These are phyloP conservation scores for Scaptomyza flava DNA, from an alignment of 2,888 invertebrate genomes.

Conservation along the genomic window DNA sequence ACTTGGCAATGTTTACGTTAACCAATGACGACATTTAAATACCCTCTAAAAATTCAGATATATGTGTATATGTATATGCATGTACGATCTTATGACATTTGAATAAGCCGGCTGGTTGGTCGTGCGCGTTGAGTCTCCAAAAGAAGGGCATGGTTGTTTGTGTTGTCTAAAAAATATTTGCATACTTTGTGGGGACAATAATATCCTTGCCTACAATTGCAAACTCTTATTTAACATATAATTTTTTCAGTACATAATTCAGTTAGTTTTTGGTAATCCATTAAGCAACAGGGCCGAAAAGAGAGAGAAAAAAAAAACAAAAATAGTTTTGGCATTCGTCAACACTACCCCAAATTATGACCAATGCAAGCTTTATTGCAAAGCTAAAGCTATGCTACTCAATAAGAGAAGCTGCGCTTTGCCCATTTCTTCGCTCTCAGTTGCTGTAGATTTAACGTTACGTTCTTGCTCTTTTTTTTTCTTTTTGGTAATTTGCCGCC, in stretches of 20 bases:
- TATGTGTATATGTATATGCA: background rate
- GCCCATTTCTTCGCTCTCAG: slow-evolving; percentile 18
- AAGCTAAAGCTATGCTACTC: slow-evolving; percentile 1
- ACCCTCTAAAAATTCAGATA: slow-evolving; percentile 10
- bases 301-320: background rate
- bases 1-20: slow-evolving; percentile 31
- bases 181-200: background rate
- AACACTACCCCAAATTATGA: background rate
- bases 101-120: too few relatives aligned
- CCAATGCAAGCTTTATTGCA: slow-evolving; percentile 10
- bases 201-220: background rate
- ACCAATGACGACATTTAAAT: slow-evolving; percentile 13
- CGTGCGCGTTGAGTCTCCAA: too few relatives aligned
- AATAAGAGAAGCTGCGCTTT: slow-evolving; percentile 20
- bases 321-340: background rate
- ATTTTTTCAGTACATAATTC: too few relatives aligned
- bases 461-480: slow-evolving; percentile 17
- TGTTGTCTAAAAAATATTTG: background rate
- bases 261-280: background rate
- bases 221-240: too few relatives aligned
- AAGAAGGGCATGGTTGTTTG: too few relatives aligned
- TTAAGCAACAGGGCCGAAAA: background rate
- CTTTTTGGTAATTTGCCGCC: slow-evolving; percentile 38
- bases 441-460: slow-evolving; percentile 12
- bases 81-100: background rate